phyloP scores from a whole-genome alignment of 2,888 invertebrate genomes.

The Synanthedon formicaeformis region DNA sequence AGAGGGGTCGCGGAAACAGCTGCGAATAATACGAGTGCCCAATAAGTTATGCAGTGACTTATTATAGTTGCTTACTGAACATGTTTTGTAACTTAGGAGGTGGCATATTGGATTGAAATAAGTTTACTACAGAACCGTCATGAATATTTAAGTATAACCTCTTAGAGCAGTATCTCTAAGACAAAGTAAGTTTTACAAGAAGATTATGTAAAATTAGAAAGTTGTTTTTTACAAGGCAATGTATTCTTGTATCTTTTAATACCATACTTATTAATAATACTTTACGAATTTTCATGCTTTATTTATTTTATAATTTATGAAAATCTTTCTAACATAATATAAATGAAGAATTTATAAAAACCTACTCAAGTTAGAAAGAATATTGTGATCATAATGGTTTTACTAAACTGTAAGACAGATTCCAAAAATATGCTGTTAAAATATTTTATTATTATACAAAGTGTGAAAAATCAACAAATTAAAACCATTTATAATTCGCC shows the following conservation, averaged over 20 bases:
- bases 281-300: too few relatives aligned
- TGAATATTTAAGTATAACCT: too few relatives aligned
- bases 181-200: not conserved
- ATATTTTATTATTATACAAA: too few relatives aligned
- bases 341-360: too few relatives aligned
- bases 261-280: not conserved
- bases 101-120: slow-evolving; percentile 8
- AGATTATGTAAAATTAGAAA: not conserved
- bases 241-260: not conserved
- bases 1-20: slow-evolving; percentile 21
- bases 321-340: too few relatives aligned
- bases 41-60: not conserved
- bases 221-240: not conserved
- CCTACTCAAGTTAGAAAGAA: too few relatives aligned
- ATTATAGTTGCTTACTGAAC: slow-evolving; percentile 4
- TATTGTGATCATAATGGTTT: too few relatives aligned
- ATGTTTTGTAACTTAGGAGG: slow-evolving; percentile 2
- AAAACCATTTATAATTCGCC: not conserved
- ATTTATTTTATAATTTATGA: too few relatives aligned
- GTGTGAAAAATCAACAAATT: not conserved
- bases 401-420: too few relatives aligned
- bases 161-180: not conserved
- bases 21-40: slow-evolving; percentile 22
- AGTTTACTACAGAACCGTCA: not conserved
- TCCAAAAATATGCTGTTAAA: too few relatives aligned